Conservation (phyloP, 2,888 invertebrate genomes). For the Incurvaria masculella region DNA sequence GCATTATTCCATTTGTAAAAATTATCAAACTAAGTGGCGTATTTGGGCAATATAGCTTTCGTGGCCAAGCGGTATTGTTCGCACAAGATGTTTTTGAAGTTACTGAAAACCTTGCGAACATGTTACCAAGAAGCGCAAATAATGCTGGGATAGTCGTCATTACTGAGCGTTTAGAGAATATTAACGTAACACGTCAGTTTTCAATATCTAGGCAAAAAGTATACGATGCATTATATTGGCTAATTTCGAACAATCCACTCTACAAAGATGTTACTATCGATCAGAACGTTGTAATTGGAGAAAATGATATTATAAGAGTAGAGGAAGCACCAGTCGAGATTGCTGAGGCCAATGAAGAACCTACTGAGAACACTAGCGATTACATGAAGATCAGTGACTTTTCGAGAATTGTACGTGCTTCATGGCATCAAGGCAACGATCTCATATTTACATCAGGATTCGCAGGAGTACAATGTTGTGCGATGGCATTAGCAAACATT, state of each 20-base stretch:
- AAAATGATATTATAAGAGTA: too few relatives aligned
- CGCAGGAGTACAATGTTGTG: conserved; percentile 19
- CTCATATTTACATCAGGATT: conserved; percentile 16
- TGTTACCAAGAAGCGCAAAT: too few relatives aligned
- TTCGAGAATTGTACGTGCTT: conserved; percentile 18
- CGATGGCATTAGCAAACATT: conserved; percentile 19
- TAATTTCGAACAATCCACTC: not conserved
- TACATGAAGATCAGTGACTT: conserved; percentile 7
- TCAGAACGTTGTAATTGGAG: too few relatives aligned
- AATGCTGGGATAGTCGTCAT: too few relatives aligned
- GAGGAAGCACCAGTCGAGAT: too few relatives aligned
- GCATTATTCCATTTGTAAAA: too few relatives aligned
- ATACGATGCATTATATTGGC: not conserved
- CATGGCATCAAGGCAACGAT: conserved; percentile 20
- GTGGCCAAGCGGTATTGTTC: too few relatives aligned
- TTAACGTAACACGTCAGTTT: not conserved
- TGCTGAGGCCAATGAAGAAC: conserved; percentile 6
- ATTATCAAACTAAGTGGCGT: too few relatives aligned
- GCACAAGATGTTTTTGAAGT: too few relatives aligned
- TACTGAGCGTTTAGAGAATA: too few relatives aligned
- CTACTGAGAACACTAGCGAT: conserved; percentile 4
- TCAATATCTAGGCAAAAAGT: not conserved
- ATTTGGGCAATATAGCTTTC: too few relatives aligned
- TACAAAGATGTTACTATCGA: not conserved
- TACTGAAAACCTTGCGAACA: too few relatives aligned